Percentiles rank a stretch among this genome's conserved stretches.
phyloP scores from a whole-genome alignment of 1,140 invertebrate genomes.

The Hyles euphorbiae region DNA sequence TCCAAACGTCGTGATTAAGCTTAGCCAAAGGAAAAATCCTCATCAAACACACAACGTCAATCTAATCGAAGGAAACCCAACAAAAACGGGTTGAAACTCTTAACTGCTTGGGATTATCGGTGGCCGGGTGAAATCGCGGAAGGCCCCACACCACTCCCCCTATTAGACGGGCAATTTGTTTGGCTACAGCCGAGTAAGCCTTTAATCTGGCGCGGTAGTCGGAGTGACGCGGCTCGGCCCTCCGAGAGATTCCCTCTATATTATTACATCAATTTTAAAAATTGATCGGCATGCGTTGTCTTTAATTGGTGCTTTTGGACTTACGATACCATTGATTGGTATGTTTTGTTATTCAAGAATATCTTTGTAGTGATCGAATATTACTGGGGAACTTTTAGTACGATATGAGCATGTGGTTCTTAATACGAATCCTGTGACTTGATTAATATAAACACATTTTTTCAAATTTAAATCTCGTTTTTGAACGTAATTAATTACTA shows the following conservation, averaged over 20 bases:
- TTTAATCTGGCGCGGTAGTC: slow-evolving; percentile 35
- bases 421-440: too few species aligned
- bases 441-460: too few species aligned
- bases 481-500: too few species aligned
- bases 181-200: slow-evolving; percentile 31
- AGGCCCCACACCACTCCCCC: slow-evolving; percentile 21
- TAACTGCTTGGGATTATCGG: slow-evolving; percentile 25
- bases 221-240: slow-evolving; percentile 18
- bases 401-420: too few species aligned
- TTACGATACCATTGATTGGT: too few species aligned
- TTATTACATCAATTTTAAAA: slow-evolving; percentile 18
- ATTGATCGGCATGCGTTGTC: slow-evolving; percentile 3
- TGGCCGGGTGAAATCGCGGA: slow-evolving; percentile 18
- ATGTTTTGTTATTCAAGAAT: too few species aligned
- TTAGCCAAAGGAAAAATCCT: not conserved
- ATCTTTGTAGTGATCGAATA: too few species aligned
- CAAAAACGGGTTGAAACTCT: slow-evolving; percentile 21
- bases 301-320: slow-evolving; percentile 5
- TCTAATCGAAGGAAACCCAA: slow-evolving; percentile 18
- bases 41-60: slow-evolving; percentile 6
- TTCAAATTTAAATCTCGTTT: too few species aligned
- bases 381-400: too few species aligned
- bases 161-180: slow-evolving; percentile 45
- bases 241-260: slow-evolving; percentile 13
- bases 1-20: not conserved